Conservation (phyloP, 1,140 invertebrate species). For the Nomia melanderi region DNA sequence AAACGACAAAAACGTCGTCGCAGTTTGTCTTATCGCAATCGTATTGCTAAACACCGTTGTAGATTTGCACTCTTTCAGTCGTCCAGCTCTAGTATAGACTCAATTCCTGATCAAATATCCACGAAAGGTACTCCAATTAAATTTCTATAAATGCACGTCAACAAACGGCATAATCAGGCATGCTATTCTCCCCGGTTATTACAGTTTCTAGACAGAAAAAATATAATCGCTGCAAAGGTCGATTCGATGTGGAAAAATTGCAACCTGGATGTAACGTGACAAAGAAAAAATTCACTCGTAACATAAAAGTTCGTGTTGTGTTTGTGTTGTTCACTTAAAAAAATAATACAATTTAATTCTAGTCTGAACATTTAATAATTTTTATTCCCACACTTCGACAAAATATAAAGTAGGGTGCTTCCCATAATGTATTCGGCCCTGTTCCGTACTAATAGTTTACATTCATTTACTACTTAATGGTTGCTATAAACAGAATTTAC, state of each 20-base stretch:
- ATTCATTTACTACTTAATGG: background rate
- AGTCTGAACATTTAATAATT: too few species aligned
- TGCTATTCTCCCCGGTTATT: constrained; percentile 15
- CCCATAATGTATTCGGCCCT: background rate
- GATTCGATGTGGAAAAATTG: constrained; percentile 2
- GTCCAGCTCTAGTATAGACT: constrained; percentile 52
- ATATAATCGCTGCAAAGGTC: constrained; percentile 3
- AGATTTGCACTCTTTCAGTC: constrained; percentile 38
- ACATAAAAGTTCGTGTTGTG: background rate
- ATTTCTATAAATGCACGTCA: background rate
- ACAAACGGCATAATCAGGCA: background rate
- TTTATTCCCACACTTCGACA: too few species aligned
- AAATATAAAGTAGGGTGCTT: background rate
- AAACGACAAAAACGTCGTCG: constrained; percentile 60
- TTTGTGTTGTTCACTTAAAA: too few species aligned
- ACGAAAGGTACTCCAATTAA: constrained; percentile 33
- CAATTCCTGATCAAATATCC: constrained; percentile 11
- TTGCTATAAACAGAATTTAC: background rate
- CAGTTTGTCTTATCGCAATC: constrained; percentile 68
- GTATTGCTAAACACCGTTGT: constrained; percentile 50
- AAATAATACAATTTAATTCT: too few species aligned
- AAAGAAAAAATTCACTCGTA: constrained; percentile 13
- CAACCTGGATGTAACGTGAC: constrained; percentile 11
- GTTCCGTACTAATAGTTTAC: background rate
- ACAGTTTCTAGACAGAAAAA: constrained; percentile 37